Evolutionary conservation across 2,113 vertebrate species (phyloP), one percentile per base, ranked within the genome.

Genomic region (rabbit (Oryctolagus cuniculus)): DNA sequence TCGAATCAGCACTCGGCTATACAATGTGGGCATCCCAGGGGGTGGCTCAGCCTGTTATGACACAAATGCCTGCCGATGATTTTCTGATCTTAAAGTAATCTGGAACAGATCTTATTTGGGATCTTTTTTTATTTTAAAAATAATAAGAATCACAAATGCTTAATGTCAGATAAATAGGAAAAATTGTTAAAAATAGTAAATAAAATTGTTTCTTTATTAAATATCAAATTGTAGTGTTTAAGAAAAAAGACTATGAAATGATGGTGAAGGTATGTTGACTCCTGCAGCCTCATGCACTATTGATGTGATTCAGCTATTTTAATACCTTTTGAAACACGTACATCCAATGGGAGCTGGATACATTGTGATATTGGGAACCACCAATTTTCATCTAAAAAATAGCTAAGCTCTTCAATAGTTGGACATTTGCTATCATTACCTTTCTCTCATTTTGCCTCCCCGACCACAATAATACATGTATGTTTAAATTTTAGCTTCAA

Each of bases 361-460:
- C 4, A 19, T 16, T 44, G 63, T 10, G 90, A 58, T 86, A 8
- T 21, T 24, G n/a, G 73, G 53, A 91, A 24, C 38, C 9, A 34
- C 4, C n/a, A 25, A 10, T 34, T 31, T 77, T 55, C 19, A 49
- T n/a, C 58, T 87, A 27, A 83, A 72, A 84, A 44, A 73, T 85
- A 63, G 67, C 61, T 13, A 70, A 80, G 7, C 55, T 49, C n/a
- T 61, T 51, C 69, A 51, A 77, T 13, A 58, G 4, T 12, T 44
- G 86, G 58, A 58, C 21, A 80, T 27, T 49, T 87, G 70, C 24
- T 70, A 1, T 44, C 73, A 51, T 70, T 83, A 9, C 22, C 55
- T 93, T 88, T 84, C 75, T 67, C 55, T 70, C 31, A 17, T 79
- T 94, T 77, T 66, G 36, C 16, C 92, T 61, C 49, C 74, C 83